Evolutionary conservation across 2,797 vertebrate genomes (phyloP).

Genomic region (Huso huso): DNA sequence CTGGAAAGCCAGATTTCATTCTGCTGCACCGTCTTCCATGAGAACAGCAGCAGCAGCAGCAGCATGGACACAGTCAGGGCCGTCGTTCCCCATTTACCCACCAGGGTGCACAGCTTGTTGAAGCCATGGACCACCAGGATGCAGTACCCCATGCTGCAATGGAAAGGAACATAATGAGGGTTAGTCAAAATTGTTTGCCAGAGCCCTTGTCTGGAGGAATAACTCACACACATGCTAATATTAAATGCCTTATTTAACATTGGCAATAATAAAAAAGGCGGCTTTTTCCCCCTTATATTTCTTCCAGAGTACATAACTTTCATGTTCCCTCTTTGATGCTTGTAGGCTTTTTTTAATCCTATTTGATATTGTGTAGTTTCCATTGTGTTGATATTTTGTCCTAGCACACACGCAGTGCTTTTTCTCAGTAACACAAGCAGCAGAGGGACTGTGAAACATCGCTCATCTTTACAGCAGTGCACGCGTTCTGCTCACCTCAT

Average conservation of each 20-base stretch:
- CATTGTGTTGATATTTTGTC: neutral
- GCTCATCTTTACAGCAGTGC: too few species aligned
- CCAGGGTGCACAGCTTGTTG: slow-evolving; percentile 62
- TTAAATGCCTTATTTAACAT: too few species aligned
- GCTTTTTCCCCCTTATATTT: too few species aligned
- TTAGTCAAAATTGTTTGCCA: too few species aligned
- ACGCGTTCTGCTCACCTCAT: too few species aligned
- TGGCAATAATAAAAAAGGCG: too few species aligned
- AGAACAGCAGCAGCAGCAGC: slow-evolving; percentile 80
- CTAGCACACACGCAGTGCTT: slow-evolving; percentile 4
- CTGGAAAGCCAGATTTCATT: slow-evolving; percentile 90
- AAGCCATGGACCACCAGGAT: slow-evolving; percentile 84
- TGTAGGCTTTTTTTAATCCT: too few species aligned
- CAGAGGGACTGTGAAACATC: slow-evolving; percentile 12
- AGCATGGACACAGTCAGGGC: slow-evolving; percentile 63
- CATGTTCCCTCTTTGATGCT: too few species aligned
- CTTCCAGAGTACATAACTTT: too few species aligned
- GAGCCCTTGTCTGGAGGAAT: too few species aligned
- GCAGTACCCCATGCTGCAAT: slow-evolving; percentile 87
- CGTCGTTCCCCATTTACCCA: slow-evolving; percentile 65
- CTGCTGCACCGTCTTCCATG: slow-evolving; percentile 87
- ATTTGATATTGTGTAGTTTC: too few species aligned
- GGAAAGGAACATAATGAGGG: neutral
- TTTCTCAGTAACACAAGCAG: slow-evolving; percentile 24
- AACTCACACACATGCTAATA: too few species aligned